A percentile compares a stretch with the other conserved stretches of the same genome.
These are phyloP conservation scores for Poecilia latipinna DNA, from an alignment of 2,113 vertebrate genomes.

Conservation along the genomic window DNA sequence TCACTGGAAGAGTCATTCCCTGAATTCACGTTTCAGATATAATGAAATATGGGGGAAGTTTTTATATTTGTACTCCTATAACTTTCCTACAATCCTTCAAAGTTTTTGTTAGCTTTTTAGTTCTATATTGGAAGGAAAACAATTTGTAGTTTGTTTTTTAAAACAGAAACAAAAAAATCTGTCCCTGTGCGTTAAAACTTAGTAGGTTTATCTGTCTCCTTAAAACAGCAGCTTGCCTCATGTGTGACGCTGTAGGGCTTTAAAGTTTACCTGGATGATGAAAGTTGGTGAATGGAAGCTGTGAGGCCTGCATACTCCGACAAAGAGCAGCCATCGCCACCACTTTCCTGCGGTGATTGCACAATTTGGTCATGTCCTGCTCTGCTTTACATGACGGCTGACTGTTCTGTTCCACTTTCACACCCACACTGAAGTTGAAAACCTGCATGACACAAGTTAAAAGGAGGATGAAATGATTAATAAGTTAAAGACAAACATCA, in stretches of 20 bases:
- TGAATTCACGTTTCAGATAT: not conserved
- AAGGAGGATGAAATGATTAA: not conserved
- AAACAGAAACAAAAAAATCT: too few relatives aligned
- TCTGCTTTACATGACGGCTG: constrained; percentile 85
- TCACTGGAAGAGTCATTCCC: not conserved
- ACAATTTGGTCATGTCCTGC: constrained; percentile 96
- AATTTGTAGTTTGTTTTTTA: too few relatives aligned
- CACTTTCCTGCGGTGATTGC: constrained; percentile 94
- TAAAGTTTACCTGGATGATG: constrained; percentile 73
- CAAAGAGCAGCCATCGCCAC: constrained; percentile 92
- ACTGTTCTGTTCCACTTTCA: constrained; percentile 84
- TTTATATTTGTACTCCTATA: not conserved
- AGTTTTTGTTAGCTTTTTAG: not conserved
- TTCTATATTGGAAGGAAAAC: too few relatives aligned
- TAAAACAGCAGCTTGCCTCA: too few relatives aligned
- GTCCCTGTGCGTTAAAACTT: too few relatives aligned
- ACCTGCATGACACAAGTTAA: constrained; percentile 74
- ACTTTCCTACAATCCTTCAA: not conserved
- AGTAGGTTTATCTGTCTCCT: too few relatives aligned
- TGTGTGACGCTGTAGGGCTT: not conserved
- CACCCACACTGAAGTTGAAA: constrained; percentile 89
- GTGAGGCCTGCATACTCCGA: constrained; percentile 88
- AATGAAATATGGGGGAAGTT: not conserved
- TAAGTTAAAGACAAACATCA: not conserved
- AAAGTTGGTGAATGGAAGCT: constrained; percentile 69